Conservation (phyloP, 2,888 invertebrate genomes). For the Tinea trinotella region DNA sequence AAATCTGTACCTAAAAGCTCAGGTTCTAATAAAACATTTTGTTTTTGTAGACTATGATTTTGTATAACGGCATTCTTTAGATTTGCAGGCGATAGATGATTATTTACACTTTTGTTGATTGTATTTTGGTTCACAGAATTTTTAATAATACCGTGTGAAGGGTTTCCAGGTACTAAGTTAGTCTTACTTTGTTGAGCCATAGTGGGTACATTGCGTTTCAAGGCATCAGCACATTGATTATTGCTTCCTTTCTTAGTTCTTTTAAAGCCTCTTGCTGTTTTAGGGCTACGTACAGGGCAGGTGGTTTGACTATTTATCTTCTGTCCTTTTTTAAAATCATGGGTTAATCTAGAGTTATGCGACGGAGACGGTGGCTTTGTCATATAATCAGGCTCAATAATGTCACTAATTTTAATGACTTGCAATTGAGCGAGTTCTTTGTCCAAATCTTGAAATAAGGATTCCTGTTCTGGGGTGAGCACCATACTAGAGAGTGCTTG, state of each 20-base stretch:
- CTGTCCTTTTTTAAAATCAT: not conserved
- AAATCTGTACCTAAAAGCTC: not conserved
- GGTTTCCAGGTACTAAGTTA: not conserved
- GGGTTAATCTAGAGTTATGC: not conserved
- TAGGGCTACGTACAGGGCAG: not conserved
- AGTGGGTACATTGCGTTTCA: not conserved
- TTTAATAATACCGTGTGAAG: too few species aligned
- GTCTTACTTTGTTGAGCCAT: not conserved
- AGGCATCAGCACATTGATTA: not conserved
- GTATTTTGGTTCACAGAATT: too few species aligned
- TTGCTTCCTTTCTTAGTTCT: not conserved
- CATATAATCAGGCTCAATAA: not conserved
- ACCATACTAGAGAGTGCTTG: conserved; percentile 20
- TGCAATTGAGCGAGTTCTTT: conserved; percentile 6
- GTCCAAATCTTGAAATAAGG: not conserved
- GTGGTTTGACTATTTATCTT: not conserved
- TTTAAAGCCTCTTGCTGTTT: not conserved
- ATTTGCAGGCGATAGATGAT: not conserved
- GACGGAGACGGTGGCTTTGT: not conserved
- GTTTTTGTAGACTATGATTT: not conserved
- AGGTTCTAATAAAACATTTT: not conserved
- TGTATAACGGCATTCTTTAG: not conserved
- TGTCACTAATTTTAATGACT: not conserved
- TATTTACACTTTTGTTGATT: too few species aligned
- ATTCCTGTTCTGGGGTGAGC: not conserved